Evolutionary conservation across 2,113 vertebrate species (phyloP), one percentile per base, ranked within the genome.

Genomic region (Cricetomys ansorgei): DNA sequence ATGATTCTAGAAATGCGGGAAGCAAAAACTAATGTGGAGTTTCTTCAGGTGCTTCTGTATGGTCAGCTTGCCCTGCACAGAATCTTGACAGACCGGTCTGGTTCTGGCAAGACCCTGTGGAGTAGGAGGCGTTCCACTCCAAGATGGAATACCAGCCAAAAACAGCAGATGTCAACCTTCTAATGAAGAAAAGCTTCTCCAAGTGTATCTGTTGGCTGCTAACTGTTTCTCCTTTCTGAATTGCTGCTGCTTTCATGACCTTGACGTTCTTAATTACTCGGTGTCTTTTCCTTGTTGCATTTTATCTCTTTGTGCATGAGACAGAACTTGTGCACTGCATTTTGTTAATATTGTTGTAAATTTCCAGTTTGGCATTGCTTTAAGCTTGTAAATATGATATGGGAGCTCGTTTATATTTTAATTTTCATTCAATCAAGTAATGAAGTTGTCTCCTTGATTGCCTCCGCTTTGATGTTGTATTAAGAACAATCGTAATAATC

Each of bases 291-390:
- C 40, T 86, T 50, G 17, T 57, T 76, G 69, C 25, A 23, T 43
- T 1, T 3, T 43, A 25, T 73, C 25, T 77, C 70, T 45, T 73
- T 80, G 62, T 34, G 64, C 50, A 81, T 55, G 45, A 86, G 73
- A 76, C 73, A 76, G 59, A 75, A 93, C 4, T 29, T 27, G 73
- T 21, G 76, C 17, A 27, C 31, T 55, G 21, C 17, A 64, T 45
- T 96, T 93, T 95, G 62, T 67, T 84, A 25, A 59, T 93, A 94
- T 85, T 19, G n/a, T 25, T 95, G 1, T 40, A 37, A 83, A 81
- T 86, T n/a, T n/a, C 40, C 29, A 40, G 7, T 50, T 91, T 85
- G 19, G 73, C 43, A 91, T 93, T 85, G 4, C 50, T 75, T 79
- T 75, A 73, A 89, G 75, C 13, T 19, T 92, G 86, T 92, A 27